phyloP scores from a whole-genome alignment of 2,113 vertebrate genomes.

The Cebidichthys violaceus region DNA sequence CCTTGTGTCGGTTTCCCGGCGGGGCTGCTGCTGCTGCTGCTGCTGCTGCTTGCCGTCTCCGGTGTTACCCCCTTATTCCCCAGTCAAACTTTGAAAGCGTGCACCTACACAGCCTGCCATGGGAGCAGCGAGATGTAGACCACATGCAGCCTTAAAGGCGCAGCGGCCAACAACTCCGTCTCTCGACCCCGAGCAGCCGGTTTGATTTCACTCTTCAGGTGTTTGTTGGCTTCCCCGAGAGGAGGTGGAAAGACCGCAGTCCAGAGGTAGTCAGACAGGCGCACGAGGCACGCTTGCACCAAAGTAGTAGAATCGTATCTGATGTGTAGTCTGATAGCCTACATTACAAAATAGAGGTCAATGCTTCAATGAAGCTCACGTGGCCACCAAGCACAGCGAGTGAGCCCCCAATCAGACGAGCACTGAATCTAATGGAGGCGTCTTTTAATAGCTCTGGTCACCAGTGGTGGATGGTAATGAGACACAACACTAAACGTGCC shows the following conservation, averaged over 20 bases:
- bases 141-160: slow-evolving; percentile 76
- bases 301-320: no score
- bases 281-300: slow-evolving; percentile 10
- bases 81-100: slow-evolving; percentile 80
- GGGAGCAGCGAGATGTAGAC: slow-evolving; percentile 46
- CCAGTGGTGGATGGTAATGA: neutral
- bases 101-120: slow-evolving; percentile 53
- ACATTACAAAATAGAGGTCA: slow-evolving; percentile 30
- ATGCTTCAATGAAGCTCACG: neutral
- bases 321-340: slow-evolving; percentile 6
- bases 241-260: slow-evolving; percentile 7
- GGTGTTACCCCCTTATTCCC: slow-evolving; percentile 59
- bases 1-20: slow-evolving; percentile 26
- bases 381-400: neutral
- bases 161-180: slow-evolving; percentile 36
- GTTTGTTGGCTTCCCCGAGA: slow-evolving; percentile 2
- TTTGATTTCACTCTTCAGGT: slow-evolving; percentile 33
- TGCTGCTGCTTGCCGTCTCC: slow-evolving; percentile 19
- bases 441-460: slow-evolving; percentile 37
- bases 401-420: neutral
- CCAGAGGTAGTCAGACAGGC: neutral
- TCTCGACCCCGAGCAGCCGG: neutral
- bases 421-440: slow-evolving; percentile 10
- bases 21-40: slow-evolving; percentile 23
- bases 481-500: no score